These are phyloP conservation scores for Abscondita cerata DNA, from an alignment of 2,888 invertebrate species.

Conservation along the genomic window DNA sequence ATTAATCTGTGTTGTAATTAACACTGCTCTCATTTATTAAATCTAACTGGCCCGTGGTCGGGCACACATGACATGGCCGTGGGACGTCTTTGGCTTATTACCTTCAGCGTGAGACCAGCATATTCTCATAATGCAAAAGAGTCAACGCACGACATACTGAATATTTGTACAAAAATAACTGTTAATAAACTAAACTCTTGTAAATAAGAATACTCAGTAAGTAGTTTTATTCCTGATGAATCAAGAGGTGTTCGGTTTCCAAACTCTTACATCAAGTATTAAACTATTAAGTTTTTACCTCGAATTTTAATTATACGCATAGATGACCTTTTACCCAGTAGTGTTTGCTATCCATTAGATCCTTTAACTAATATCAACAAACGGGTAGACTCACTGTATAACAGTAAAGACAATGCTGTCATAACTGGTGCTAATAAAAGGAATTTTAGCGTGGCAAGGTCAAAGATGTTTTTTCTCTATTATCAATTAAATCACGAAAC, in stretches of 20 bases:
- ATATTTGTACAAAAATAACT: constrained; percentile 17
- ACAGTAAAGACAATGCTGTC: neutral
- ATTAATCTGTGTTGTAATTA: constrained; percentile 55
- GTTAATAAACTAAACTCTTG: constrained; percentile 15
- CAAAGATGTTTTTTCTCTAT: too few species aligned
- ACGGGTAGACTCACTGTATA: neutral
- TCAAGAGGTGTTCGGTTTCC: too few species aligned
- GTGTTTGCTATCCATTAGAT: constrained; percentile 32
- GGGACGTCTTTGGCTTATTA: constrained; percentile 27
- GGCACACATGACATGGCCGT: constrained; percentile 34
- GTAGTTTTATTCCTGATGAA: too few species aligned
- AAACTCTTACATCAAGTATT: too few species aligned
- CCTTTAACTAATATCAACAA: constrained; percentile 24
- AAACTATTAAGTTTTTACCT: too few species aligned
- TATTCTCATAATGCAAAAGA: constrained; percentile 29
- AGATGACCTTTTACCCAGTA: neutral
- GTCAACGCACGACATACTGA: constrained; percentile 27
- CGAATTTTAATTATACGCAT: too few species aligned
- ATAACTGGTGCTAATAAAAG: neutral
- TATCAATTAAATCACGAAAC: too few species aligned
- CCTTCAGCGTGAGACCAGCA: constrained; percentile 21
- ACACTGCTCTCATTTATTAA: constrained; percentile 53
- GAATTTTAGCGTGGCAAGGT: too few species aligned
- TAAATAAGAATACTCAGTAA: too few species aligned
- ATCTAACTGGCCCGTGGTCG: constrained; percentile 39